phyloP scores from a whole-genome alignment of 2,888 invertebrate genomes.

The Tetramorium bicarinatum region DNA sequence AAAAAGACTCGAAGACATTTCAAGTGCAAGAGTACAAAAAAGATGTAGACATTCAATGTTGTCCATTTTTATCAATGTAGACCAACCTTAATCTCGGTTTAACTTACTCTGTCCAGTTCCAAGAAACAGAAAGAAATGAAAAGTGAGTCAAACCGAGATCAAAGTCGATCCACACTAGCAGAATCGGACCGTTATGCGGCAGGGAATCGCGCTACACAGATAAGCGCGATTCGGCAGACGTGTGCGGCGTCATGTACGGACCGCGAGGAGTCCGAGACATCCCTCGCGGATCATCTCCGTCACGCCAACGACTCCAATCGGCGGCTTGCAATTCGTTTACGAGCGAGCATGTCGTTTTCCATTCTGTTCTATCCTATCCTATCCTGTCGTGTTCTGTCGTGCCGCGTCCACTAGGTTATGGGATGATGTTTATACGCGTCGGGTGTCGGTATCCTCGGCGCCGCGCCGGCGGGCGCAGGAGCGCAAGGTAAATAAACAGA shows the following conservation, averaged over 20 bases:
- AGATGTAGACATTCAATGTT: too few species aligned
- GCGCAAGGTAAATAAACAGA: slow-evolving; percentile 18
- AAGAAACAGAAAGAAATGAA: too few species aligned
- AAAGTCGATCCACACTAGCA: too few species aligned
- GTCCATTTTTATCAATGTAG: too few species aligned
- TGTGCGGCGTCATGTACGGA: background rate
- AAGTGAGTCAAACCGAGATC: too few species aligned
- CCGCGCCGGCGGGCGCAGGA: background rate
- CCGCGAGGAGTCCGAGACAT: too few species aligned
- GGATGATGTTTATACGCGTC: slow-evolving; percentile 22
- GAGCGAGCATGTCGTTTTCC: background rate
- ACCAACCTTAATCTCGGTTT: too few species aligned
- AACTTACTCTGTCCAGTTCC: too few species aligned
- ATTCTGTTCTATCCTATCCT: too few species aligned
- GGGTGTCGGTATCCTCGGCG: background rate
- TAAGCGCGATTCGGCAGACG: background rate
- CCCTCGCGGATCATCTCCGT: too few species aligned
- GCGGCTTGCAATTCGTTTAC: background rate
- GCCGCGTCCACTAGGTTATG: slow-evolving; percentile 37
- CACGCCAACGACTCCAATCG: background rate
- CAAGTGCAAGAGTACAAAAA: background rate
- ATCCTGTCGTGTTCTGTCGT: background rate
- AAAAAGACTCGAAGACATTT: background rate
- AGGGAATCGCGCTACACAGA: background rate
- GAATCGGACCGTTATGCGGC: too few species aligned